Base-by-base conservation (phyloP, 1,140 invertebrate genomes). In the Sarcophaga bullata region DNA sequence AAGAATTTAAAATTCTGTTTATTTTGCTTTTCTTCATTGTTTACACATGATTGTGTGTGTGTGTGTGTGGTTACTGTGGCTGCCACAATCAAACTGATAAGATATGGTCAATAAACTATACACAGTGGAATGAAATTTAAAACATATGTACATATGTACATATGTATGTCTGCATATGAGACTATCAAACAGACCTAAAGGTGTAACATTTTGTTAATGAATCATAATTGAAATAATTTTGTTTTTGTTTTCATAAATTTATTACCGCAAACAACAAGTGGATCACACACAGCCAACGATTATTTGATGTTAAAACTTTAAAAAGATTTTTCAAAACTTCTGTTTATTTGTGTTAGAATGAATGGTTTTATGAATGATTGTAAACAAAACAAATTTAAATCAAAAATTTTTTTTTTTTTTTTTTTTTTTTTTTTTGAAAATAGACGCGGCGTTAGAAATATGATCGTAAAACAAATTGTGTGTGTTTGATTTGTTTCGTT, bases 21-120 rank as follows among this genome's bases (percentile, higher is more conserved):
- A n/a, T 58, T 58, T 58, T 58, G 54, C 54, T 58, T 58, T 58
- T 58, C 13, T 4, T 13, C 13, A 58, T 58, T 58, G 7, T 15
- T n/a, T 58, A 37, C 54, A 1, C n/a, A 58, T 58, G 4, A n/a
- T 58, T 58, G 11, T 58, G 15, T n/a, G 52, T 13, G 13, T 58
- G 52, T 58, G 15, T 54, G 10, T 58, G 6, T 58, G 15, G 15
- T 58, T 58, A n/a, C n/a, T 58, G 15, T 13, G 7, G 13, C 15
- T 58, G 54, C 7, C 54, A 6, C 54, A 58, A 37, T 4, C 25
- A 37, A 37, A n/a, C 17, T 68, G 62, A 68, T 68, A 68, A 68
- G 62, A 68, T 68, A 68, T 25, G 62, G 62, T 68, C 19, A 68
- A 19, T 68, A 68, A 68, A 68, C 62, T 68, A 19, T 68, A 9